These are phyloP conservation scores for Mellilla xanthometata DNA, from an alignment of 2,888 invertebrate genomes.

Conservation along the genomic window DNA sequence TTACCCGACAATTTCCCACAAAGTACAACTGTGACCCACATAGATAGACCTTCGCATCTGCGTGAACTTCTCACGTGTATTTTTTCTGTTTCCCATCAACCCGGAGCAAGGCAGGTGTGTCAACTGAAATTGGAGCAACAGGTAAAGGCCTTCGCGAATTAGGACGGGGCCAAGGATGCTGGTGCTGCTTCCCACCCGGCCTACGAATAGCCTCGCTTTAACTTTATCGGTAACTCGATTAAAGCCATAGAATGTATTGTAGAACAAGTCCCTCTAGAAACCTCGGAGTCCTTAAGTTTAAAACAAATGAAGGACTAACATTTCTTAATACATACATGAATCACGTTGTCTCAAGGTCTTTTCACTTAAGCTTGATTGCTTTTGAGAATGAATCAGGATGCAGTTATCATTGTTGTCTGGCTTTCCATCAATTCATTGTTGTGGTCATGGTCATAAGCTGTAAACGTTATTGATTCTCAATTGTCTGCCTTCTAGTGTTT, in stretches of 20 bases:
- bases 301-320: too few relatives aligned
- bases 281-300: too few relatives aligned
- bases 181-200: conserved; percentile 14
- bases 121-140: conserved; percentile 51
- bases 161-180: conserved; percentile 56
- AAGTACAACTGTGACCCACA: background rate
- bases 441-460: background rate
- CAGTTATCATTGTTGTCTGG: conserved; percentile 1
- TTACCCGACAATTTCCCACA: too few relatives aligned
- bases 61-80: conserved; percentile 6
- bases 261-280: too few relatives aligned
- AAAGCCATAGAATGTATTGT: background rate
- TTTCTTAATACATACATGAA: too few relatives aligned
- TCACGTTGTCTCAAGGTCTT: too few relatives aligned
- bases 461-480: too few relatives aligned
- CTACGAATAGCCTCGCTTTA: background rate
- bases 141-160: conserved; percentile 49
- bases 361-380: too few relatives aligned
- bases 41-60: conserved; percentile 4
- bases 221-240: conserved; percentile 14
- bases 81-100: conserved; percentile 31
- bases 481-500: too few relatives aligned
- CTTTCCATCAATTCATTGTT: background rate
- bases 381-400: background rate
- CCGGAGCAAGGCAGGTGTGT: conserved; percentile 39